Conservation (phyloP, 1,140 invertebrate species). For the Polyergus mexicanus region DNA sequence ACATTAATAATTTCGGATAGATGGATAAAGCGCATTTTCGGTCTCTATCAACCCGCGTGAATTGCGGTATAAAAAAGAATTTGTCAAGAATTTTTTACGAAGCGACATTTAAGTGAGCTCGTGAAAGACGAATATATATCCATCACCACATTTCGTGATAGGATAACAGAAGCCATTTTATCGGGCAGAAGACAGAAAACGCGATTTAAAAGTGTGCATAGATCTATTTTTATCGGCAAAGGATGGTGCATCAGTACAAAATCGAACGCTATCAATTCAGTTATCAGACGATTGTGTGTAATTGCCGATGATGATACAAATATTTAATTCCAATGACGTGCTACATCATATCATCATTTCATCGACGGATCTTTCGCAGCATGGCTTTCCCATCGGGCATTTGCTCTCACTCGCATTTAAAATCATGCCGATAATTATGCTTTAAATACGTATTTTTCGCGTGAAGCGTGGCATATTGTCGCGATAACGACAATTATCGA, state of each 20-base stretch:
- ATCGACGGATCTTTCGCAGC: conserved; percentile 12
- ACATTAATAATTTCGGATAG: conserved; percentile 4
- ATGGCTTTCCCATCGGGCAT: not conserved
- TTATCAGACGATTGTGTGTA: conserved; percentile 66
- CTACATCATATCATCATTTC: conserved; percentile 49
- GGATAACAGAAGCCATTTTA: conserved; percentile 36
- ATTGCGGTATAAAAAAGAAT: not conserved
- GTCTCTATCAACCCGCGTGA: not conserved
- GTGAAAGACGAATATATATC: not conserved
- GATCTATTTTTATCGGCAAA: conserved; percentile 65
- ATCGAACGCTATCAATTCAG: conserved; percentile 73
- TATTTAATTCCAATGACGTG: conserved; percentile 74
- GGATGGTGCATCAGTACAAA: conserved; percentile 52
- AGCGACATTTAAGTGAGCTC: not conserved
- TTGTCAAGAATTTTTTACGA: not conserved
- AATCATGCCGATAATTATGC: conserved; percentile 65
- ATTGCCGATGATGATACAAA: conserved; percentile 72
- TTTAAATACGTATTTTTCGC: conserved; percentile 72
- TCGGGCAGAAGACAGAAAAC: not conserved
- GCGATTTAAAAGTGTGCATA: conserved; percentile 37
- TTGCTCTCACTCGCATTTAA: conserved; percentile 15
- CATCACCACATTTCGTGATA: not conserved
- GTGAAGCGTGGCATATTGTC: conserved; percentile 53
- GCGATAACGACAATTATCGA: not conserved
- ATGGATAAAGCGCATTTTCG: not conserved